Conservation (phyloP, 2,888 invertebrate genomes). For the Lepidonotus clava region DNA sequence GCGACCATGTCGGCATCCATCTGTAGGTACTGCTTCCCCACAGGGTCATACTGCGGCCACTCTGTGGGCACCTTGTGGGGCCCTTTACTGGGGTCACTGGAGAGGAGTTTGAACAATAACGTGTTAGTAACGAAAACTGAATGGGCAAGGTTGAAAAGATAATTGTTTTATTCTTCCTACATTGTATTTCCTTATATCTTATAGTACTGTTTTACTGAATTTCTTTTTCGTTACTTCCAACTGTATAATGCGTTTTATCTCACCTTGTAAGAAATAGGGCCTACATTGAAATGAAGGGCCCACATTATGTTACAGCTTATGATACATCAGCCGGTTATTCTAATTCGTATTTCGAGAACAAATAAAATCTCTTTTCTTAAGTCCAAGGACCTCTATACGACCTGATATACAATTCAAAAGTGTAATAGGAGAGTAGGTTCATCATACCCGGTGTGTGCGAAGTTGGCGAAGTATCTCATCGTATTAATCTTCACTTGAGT, state of each 20-base stretch:
- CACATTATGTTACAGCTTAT: neutral
- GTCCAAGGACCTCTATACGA: neutral
- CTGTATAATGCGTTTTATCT: neutral
- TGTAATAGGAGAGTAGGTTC: too few species aligned
- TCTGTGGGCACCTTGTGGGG: neutral
- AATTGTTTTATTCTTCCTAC: too few species aligned
- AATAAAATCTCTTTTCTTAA: neutral
- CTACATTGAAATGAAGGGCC: too few species aligned
- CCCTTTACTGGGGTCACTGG: neutral
- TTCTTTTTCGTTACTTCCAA: neutral
- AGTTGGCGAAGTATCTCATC: constrained; percentile 13
- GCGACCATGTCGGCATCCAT: neutral
- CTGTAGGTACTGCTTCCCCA: neutral
- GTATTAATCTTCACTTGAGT: neutral
- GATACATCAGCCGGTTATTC: too few species aligned
- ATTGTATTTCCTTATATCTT: too few species aligned
- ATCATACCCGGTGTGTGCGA: constrained; percentile 42
- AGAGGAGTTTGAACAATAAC: neutral
- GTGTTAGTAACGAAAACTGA: neutral
- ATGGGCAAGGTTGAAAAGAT: too few species aligned
- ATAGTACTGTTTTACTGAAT: neutral
- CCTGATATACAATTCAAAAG: neutral
- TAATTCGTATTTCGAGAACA: too few species aligned
- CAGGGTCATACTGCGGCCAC: neutral
- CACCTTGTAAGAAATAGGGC: too few species aligned